Percentiles rank a stretch among this genome's conserved stretches.
Conservation (phyloP, 2,113 vertebrate species). For the Columbina picui region DNA sequence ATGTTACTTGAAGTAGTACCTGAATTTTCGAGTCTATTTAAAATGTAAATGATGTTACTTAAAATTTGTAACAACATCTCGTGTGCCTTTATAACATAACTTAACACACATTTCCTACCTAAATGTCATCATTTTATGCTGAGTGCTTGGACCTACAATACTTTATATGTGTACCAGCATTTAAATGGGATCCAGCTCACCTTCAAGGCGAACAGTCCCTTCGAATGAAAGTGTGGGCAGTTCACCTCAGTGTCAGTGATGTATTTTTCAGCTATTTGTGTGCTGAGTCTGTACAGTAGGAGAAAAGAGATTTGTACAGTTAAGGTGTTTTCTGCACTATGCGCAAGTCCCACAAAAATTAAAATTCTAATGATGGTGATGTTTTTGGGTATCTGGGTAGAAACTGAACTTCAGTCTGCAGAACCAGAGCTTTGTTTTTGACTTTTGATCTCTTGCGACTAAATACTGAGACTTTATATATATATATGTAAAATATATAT, state of each 20-base stretch:
- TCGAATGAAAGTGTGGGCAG: background rate
- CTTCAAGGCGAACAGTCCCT: background rate
- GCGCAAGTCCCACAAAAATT: background rate
- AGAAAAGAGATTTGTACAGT: background rate
- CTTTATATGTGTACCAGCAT: background rate
- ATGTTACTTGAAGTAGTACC: background rate
- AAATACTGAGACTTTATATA: background rate
- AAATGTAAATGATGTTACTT: background rate
- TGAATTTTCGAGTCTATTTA: background rate
- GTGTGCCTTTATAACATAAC: background rate
- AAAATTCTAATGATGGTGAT: background rate
- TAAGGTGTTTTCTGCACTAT: background rate
- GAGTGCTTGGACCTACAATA: background rate
- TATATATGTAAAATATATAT: background rate
- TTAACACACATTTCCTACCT: background rate
- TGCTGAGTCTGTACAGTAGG: background rate
- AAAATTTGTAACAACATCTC: background rate
- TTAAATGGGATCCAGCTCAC: background rate
- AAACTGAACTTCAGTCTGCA: background rate
- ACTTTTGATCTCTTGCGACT: background rate
- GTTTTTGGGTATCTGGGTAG: background rate
- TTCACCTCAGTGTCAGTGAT: background rate
- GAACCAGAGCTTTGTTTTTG: background rate
- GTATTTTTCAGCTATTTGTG: background rate
- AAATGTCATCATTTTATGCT: background rate